Percentiles rank a stretch among this genome's conserved stretches.
Conservation (phyloP, 2,113 vertebrate genomes). For the Herpailurus yagouaroundi region DNA sequence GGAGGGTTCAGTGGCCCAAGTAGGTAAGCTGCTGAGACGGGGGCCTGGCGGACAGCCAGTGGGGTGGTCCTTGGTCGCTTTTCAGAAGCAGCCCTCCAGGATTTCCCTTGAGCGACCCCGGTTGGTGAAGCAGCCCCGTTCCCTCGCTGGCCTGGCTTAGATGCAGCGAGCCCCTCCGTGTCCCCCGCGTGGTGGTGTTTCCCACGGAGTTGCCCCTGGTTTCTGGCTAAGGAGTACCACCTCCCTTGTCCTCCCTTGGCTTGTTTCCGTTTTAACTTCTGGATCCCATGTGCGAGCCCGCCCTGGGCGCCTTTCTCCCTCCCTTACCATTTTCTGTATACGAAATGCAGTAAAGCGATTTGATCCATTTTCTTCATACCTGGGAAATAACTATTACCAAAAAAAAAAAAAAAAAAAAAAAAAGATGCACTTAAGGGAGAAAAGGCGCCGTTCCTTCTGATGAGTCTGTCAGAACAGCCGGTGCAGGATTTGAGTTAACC, state of each 20-base stretch:
- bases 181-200: not conserved
- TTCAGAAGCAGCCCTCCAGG: not conserved
- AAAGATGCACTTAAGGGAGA: not conserved
- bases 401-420: not conserved
- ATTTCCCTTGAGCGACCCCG: not conserved
- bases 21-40: not conserved
- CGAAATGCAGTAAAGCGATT: not conserved
- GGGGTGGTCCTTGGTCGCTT: not conserved
- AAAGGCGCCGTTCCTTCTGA: not conserved
- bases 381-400: not conserved
- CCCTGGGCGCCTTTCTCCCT: too few species aligned
- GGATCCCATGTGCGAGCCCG: not conserved
- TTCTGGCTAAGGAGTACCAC: not conserved
- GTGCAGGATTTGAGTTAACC: not conserved
- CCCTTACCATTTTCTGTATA: not conserved
- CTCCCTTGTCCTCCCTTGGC: not conserved
- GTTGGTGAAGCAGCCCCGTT: not conserved
- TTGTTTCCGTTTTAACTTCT: not conserved
- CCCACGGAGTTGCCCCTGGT: not conserved
- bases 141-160: rapidly evolving
- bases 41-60: not conserved
- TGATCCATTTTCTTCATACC: not conserved
- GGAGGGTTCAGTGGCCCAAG: not conserved
- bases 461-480: not conserved
- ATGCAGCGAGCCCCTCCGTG: rapidly evolving